Evolutionary conservation across 2,888 invertebrate species (phyloP).

Genomic region (Microctonus brassicae): DNA sequence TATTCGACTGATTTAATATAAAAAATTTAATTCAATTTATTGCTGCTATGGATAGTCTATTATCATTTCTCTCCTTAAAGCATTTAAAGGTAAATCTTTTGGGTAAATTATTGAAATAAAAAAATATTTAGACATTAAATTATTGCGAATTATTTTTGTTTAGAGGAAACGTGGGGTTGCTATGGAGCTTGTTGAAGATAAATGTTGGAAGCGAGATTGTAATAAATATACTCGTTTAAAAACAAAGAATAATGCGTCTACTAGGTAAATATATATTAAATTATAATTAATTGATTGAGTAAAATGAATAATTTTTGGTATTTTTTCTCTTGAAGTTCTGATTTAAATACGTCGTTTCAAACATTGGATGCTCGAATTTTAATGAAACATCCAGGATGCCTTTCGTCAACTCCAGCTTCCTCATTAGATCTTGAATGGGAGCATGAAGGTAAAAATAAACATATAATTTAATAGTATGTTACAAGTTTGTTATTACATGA

Average conservation of each 20-base stretch:
- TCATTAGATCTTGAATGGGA: conserved; percentile 81
- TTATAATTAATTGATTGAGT: neutral
- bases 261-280: conserved; percentile 51
- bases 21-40: conserved; percentile 39
- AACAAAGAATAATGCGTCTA: conserved; percentile 55
- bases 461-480: neutral
- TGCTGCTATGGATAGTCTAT: conserved; percentile 56
- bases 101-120: neutral
- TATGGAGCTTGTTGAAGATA: conserved; percentile 61
- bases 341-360: conserved; percentile 74
- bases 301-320: neutral
- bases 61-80: conserved; percentile 63
- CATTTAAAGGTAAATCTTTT: conserved; percentile 55
- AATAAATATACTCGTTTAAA: conserved; percentile 59
- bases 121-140: neutral
- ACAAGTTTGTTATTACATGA: neutral
- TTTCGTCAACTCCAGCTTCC: conserved; percentile 75
- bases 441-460: conserved; percentile 71
- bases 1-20: conserved; percentile 33
- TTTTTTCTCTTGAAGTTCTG: conserved; percentile 54
- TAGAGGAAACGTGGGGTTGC: conserved; percentile 59
- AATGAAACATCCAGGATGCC: conserved; percentile 65
- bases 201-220: conserved; percentile 55
- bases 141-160: conserved; percentile 12
- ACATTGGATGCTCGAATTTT: conserved; percentile 74